Evolutionary conservation across 1,140 invertebrate species (phyloP).

Genomic region (Papilio machaon): DNA sequence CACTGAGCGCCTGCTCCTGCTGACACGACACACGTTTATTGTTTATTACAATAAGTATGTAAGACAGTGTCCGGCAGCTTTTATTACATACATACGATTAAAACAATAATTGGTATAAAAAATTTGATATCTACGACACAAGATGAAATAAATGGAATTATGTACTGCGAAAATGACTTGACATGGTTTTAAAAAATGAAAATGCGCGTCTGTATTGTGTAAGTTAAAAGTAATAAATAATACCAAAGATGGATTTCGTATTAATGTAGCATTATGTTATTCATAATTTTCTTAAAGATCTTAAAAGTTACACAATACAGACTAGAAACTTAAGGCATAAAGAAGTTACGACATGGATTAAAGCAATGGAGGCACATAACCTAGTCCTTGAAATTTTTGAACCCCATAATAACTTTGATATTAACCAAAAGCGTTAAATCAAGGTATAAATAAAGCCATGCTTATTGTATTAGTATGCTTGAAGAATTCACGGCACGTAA

Average conservation of each 20-base stretch:
- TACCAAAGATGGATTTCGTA: background rate
- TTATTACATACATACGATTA: background rate
- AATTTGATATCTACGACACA: background rate
- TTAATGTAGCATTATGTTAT: background rate
- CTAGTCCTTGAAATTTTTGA: slow-evolving; percentile 67
- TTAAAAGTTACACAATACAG: background rate
- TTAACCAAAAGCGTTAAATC: slow-evolving; percentile 29
- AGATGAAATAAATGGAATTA: background rate
- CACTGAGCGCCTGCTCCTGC: slow-evolving; percentile 38
- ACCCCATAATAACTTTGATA: slow-evolving; percentile 36
- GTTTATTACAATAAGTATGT: background rate
- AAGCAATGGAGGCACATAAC: slow-evolving; percentile 32
- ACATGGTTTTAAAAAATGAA: background rate
- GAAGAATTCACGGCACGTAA: slow-evolving; percentile 41
- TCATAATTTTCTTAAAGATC: background rate
- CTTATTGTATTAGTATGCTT: slow-evolving; percentile 42
- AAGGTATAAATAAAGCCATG: slow-evolving; percentile 49
- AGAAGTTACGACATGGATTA: background rate
- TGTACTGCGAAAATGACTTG: background rate
- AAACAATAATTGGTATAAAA: background rate
- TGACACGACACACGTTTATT: background rate
- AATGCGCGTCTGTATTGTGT: background rate
- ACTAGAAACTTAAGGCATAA: background rate
- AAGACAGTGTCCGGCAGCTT: background rate
- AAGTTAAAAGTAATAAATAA: slow-evolving; percentile 8